Conservation (phyloP, 1,140 invertebrate species). For the honey bee (Apis mellifera) region Amel_HAv3.1 CM009943.2:4898501-4899000, state of each 20-base stretch:
- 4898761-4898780: constrained; percentile 9
- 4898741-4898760: not conserved
- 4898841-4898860: not conserved
- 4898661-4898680: not conserved
- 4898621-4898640: constrained; percentile 28
- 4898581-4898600: constrained; percentile 6
- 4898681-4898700: not conserved
- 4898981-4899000: not conserved
- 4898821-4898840: not conserved
- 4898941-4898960: no score
- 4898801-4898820: not conserved
- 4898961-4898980: not conserved
- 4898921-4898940: not conserved
- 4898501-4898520: not conserved
- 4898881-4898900: constrained; percentile 1
- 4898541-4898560: not conserved
- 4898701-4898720: constrained; percentile 12
- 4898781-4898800: not conserved
- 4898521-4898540: not conserved
- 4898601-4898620: constrained; percentile 1
- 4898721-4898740: not conserved
- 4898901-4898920: not conserved
- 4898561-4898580: not conserved
- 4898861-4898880: not conserved
- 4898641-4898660: not conserved